phyloP scores from a whole-genome alignment of 2,113 vertebrate genomes.

The Lagenorhynchus albirostris region DNA sequence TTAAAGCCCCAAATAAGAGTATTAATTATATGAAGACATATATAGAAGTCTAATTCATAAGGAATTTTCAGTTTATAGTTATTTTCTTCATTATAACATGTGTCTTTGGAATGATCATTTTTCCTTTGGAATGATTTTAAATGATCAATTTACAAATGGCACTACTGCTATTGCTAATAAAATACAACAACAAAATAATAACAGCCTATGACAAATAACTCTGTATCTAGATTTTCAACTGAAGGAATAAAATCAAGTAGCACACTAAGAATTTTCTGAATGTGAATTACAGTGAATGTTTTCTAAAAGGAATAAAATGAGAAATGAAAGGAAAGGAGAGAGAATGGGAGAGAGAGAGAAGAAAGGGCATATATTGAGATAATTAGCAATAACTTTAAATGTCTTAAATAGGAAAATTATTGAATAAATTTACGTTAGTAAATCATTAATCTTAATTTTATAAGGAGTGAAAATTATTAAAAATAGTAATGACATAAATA shows the following conservation, averaged over 20 bases:
- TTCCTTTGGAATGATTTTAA: background rate
- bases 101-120: background rate
- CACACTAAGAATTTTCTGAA: background rate
- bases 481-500: background rate
- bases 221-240: background rate
- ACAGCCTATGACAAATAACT: background rate
- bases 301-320: background rate
- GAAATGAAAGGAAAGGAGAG: background rate
- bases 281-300: background rate
- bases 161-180: background rate
- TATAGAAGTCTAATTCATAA: background rate
- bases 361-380: background rate
- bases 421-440: background rate
- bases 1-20: background rate
- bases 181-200: background rate
- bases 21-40: background rate
- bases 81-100: background rate
- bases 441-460: background rate
- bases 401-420: background rate
- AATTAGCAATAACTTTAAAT: background rate
- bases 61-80: background rate
- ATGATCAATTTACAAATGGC: background rate
- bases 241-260: background rate
- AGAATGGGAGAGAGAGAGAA: background rate
- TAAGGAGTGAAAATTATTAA: background rate